Evolutionary conservation across 2,797 vertebrate genomes (phyloP), one percentile per base, ranked within the genome.

Genomic region (Strix occidentalis): DNA sequence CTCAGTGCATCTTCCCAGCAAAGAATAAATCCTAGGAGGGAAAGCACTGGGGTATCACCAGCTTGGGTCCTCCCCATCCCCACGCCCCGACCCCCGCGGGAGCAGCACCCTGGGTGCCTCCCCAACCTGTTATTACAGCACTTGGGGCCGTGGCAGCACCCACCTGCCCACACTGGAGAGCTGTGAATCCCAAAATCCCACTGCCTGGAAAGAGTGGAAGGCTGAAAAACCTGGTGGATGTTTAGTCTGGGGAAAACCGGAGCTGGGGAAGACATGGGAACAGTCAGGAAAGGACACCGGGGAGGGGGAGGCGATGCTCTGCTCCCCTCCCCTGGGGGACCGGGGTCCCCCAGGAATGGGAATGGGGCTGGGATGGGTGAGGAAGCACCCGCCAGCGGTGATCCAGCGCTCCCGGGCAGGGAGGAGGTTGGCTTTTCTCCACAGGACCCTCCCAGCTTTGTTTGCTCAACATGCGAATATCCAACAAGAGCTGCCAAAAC

Each of bases 71-170:
- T 45, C 58, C 46, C 9, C 45, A 28, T 16, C 56, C 26, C 10
- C 1, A 5, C 4, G 20, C 4, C 31, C 26, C 0, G 0, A 25
- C 3, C 20, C n/a, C 19, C 3, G 11, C 0, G 35, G 6, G 6
- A 21, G 13, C 50, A 29, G 35, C 26, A 48, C 8, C 7, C 23
- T 3, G 31, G 23, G 13, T n/a, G 31, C 28, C 57, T 46, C 51
- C 70, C 63, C 45, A 13, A 2, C 8, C 15, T 46, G 14, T 9
- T 60, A 4, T 3, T 1, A 5, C 29, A 13, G 50, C 28, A 5
- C 46, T 33, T 9, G 17, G 39, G 39, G 21, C 18, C 2, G 0
- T 1, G 9, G 28, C 5, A 53, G 13, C 63, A 23, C 5, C 25
- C 63, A 6, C 15, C 74, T 29, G 35, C 29, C 50, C 50, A 4